Conservation (phyloP, 2,888 invertebrate genomes). For the Tipula helvola region DNA sequence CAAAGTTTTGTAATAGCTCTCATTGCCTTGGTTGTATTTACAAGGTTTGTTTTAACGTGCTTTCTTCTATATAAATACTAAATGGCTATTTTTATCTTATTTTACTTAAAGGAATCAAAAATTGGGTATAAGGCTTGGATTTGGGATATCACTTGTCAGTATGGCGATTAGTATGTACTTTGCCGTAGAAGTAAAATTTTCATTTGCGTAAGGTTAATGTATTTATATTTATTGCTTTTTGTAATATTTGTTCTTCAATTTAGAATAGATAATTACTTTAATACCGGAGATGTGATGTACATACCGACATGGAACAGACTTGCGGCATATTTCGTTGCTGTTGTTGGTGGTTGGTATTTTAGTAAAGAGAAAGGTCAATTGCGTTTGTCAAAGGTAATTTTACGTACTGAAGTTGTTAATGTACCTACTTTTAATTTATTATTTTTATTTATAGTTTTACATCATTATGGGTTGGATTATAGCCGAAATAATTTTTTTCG, state of each 20-base stretch:
- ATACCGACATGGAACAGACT: slow-evolving; percentile 32
- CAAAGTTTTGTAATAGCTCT: neutral
- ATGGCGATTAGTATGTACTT: neutral
- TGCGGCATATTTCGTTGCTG: slow-evolving; percentile 31
- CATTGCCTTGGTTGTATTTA: neutral
- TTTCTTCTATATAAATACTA: neutral
- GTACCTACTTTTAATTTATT: neutral
- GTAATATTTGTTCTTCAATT: slow-evolving; percentile 9
- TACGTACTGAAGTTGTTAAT: too few species aligned
- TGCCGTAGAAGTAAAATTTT: neutral
- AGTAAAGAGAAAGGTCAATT: slow-evolving; percentile 24
- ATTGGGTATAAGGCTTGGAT: neutral
- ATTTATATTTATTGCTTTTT: neutral
- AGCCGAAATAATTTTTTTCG: neutral
- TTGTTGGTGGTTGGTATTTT: slow-evolving; percentile 31
- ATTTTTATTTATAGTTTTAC: neutral
- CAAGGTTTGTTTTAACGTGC: neutral
- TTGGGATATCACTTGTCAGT: neutral
- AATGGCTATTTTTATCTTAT: neutral
- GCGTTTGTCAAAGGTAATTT: slow-evolving; percentile 22
- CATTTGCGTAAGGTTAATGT: neutral
- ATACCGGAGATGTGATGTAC: slow-evolving; percentile 22
- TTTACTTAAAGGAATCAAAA: neutral
- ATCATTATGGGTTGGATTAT: neutral
- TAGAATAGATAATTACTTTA: slow-evolving; percentile 14